phyloP scores from a whole-genome alignment of 2,113 vertebrate genomes.

The Microtus richardsoni region DNA sequence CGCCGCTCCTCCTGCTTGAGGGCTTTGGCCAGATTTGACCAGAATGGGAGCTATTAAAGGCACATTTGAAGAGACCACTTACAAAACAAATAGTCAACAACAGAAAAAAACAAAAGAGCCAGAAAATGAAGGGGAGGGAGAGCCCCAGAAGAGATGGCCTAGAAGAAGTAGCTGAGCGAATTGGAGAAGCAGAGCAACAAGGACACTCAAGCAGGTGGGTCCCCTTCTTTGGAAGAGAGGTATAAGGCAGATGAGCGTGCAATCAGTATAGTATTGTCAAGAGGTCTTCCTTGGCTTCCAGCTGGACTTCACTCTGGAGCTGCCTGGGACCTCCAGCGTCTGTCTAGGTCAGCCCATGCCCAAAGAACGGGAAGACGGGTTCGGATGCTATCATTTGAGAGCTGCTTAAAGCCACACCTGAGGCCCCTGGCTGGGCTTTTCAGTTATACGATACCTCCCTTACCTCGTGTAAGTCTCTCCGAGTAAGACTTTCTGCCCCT shows the following conservation, averaged over 20 bases:
- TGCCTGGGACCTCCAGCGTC: neutral
- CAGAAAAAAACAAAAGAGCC: neutral
- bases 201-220: neutral
- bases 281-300: no score
- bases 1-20: neutral
- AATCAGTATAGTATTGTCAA: neutral
- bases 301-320: no score
- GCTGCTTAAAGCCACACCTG: no score
- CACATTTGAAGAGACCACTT: neutral
- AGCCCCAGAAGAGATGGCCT: neutral
- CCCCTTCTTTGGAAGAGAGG: neutral
- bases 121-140: neutral
- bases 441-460: no score
- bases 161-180: neutral
- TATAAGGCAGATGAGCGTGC: neutral
- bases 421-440: no score
- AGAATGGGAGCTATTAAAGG: neutral
- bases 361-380: neutral
- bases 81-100: neutral
- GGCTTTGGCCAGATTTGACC: neutral
- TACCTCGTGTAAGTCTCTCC: no score
- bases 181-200: neutral
- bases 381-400: no score
- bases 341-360: neutral
- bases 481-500: no score